These are phyloP conservation scores for Brachionichthys hirsutus DNA, from an alignment of 2,113 vertebrate genomes.

Conservation along the genomic window DNA sequence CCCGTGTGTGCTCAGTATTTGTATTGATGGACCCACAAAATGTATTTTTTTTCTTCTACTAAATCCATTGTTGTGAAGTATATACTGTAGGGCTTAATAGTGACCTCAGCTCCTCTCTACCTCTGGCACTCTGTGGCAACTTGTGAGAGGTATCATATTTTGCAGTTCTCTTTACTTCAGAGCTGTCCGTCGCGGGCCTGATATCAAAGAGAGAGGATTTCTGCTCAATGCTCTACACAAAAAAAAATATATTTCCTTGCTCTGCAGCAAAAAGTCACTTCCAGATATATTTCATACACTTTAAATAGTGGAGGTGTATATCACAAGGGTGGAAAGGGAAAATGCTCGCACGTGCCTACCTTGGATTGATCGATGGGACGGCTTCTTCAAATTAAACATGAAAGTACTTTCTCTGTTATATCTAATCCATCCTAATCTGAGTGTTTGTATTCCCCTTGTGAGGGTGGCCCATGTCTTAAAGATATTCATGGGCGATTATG, in stretches of 20 bases:
- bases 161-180: slow-evolving; percentile 51
- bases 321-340: slow-evolving; percentile 22
- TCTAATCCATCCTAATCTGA: slow-evolving; percentile 30
- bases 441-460: slow-evolving; percentile 25
- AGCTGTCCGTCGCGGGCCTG: slow-evolving; percentile 49
- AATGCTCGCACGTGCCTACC: slow-evolving; percentile 11
- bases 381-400: slow-evolving; percentile 36
- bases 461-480: slow-evolving; percentile 22
- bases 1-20: neutral
- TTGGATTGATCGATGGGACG: slow-evolving; percentile 30
- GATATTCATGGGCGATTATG: slow-evolving; percentile 32
- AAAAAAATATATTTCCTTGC: slow-evolving; percentile 10
- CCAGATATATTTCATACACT: slow-evolving; percentile 31
- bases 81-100: slow-evolving; percentile 48
- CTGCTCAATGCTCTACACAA: slow-evolving; percentile 34
- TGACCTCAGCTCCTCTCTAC: slow-evolving; percentile 51
- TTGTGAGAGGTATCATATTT: slow-evolving; percentile 40
- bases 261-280: slow-evolving; percentile 51
- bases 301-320: slow-evolving; percentile 25
- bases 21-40: slow-evolving; percentile 34
- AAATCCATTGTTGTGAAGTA: slow-evolving; percentile 41
- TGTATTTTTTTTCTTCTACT: neutral
- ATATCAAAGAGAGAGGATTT: slow-evolving; percentile 54
- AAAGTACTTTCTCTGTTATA: slow-evolving; percentile 10
- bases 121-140: slow-evolving; percentile 30